Conservation (phyloP, 2,113 vertebrate species). For the cat (Felis catus) region F.catus_Fca126_mat1.0 CM031425.1:49024001-49024500, state of each 20-base stretch:
- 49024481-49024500: not conserved
- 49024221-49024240: not conserved
- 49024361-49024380: not conserved
- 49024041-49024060: too few relatives aligned
- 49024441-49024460: not conserved
- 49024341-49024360: not conserved
- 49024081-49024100: too few relatives aligned
- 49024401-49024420: not conserved
- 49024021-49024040: too few relatives aligned
- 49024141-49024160: too few relatives aligned
- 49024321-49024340: not conserved
- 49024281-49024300: not conserved
- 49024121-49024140: too few relatives aligned
- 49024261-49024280: not conserved
- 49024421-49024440: not conserved
- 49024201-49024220: not conserved
- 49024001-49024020: too few relatives aligned
- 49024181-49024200: too few relatives aligned
- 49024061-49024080: too few relatives aligned
- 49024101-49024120: too few relatives aligned
- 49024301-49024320: not conserved
- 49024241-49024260: not conserved
- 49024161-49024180: too few relatives aligned
- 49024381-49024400: not conserved
- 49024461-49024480: not conserved